Conservation (phyloP, 2,113 vertebrate species). For the Clinocottus analis region DNA sequence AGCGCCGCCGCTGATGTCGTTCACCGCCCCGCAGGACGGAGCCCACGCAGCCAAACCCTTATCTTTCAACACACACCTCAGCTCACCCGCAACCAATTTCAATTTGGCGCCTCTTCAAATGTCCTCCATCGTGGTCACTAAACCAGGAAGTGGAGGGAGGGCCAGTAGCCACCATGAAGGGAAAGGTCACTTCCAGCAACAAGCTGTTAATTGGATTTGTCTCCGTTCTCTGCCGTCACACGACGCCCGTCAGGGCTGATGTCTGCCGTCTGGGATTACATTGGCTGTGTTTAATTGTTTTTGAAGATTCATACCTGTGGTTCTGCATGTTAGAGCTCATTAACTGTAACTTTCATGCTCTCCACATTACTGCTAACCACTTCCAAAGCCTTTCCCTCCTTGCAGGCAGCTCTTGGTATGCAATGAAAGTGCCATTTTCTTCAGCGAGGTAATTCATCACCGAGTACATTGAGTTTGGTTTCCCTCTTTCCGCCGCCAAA, state of each 20-base stretch:
- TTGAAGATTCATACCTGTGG: not conserved
- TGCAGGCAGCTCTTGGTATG: not conserved
- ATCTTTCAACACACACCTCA: slow-evolving; percentile 60
- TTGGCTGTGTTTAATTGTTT: not conserved
- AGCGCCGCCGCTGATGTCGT: slow-evolving; percentile 36
- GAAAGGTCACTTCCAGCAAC: slow-evolving; percentile 52
- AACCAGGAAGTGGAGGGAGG: slow-evolving; percentile 15
- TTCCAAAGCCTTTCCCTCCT: not conserved
- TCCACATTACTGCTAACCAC: not conserved
- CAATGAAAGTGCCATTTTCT: not conserved
- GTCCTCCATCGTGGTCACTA: slow-evolving; percentile 36
- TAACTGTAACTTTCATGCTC: not conserved
- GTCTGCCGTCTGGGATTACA: not conserved
- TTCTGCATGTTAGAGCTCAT: slow-evolving; percentile 14
- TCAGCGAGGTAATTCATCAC: not conserved
- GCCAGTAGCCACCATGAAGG: slow-evolving; percentile 23
- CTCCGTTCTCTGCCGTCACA: slow-evolving; percentile 11
- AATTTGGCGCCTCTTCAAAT: slow-evolving; percentile 42
- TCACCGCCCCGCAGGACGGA: slow-evolving; percentile 38
- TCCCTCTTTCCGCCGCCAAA: not conserved
- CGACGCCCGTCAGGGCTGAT: slow-evolving; percentile 12
- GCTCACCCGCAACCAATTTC: slow-evolving; percentile 36
- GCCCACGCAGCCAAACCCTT: slow-evolving; percentile 38
- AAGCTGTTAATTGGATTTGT: slow-evolving; percentile 64
- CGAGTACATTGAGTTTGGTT: not conserved